Evolutionary conservation across 1,140 invertebrate species (phyloP).

Genomic region (Schlechtendalia chinensis): DNA sequence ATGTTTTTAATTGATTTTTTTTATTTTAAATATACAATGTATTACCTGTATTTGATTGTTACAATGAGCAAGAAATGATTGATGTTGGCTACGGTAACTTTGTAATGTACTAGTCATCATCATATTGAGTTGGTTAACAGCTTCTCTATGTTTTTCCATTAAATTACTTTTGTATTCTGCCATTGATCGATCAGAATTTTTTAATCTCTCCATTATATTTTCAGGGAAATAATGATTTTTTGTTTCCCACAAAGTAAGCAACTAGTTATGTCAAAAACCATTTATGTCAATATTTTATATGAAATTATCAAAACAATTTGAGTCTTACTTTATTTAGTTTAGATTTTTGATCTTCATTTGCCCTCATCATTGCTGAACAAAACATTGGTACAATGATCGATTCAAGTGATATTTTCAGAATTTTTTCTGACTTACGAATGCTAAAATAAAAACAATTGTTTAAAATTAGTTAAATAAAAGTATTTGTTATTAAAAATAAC

Average conservation of each 20-base stretch:
- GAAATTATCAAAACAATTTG: background rate
- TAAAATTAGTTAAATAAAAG: background rate
- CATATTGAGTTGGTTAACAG: slow-evolving; percentile 73
- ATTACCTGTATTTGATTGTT: slow-evolving; percentile 77
- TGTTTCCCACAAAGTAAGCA: slow-evolving; percentile 91
- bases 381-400: slow-evolving; percentile 94
- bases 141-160: slow-evolving; percentile 71
- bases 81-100: slow-evolving; percentile 88
- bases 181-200: slow-evolving; percentile 74
- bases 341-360: slow-evolving; percentile 79
- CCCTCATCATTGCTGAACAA: slow-evolving; percentile 81
- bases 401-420: slow-evolving; percentile 87
- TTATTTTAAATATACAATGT: slow-evolving; percentile 8
- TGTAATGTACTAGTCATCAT: slow-evolving; percentile 75
- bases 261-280: slow-evolving; percentile 55
- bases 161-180: slow-evolving; percentile 81
- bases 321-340: slow-evolving; percentile 79
- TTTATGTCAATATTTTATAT: background rate
- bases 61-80: slow-evolving; percentile 89
- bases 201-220: slow-evolving; percentile 79
- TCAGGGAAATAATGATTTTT: slow-evolving; percentile 91
- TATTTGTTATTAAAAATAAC: background rate
- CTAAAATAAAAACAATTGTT: slow-evolving; percentile 60
- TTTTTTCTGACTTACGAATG: slow-evolving; percentile 88
- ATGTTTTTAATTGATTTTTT: background rate